Evolutionary conservation across 2,797 vertebrate genomes (phyloP).

Genomic region (Tarsius wallacei): DNA sequence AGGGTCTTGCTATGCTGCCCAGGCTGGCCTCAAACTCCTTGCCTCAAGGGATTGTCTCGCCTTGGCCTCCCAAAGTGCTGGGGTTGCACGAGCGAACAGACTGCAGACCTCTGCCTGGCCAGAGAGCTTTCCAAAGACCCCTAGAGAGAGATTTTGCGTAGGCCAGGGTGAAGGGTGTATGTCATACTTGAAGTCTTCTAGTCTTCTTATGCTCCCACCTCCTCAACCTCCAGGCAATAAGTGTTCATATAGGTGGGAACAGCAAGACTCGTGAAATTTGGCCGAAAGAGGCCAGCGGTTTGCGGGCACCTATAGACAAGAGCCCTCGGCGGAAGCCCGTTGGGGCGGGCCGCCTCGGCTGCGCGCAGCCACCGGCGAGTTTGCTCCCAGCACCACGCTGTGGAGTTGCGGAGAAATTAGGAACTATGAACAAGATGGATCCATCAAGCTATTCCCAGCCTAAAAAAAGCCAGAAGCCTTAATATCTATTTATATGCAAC

Average conservation of each 20-base stretch:
- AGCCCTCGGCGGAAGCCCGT: background rate
- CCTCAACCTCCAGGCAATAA: background rate
- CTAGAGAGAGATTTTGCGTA: background rate
- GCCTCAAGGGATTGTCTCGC: too few relatives aligned
- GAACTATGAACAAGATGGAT: background rate
- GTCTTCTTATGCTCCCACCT: background rate
- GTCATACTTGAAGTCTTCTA: background rate
- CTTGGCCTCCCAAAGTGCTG: too few relatives aligned
- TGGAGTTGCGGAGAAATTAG: background rate
- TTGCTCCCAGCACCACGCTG: background rate
- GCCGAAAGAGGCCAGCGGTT: background rate
- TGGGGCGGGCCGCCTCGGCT: background rate
- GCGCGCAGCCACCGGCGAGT: background rate
- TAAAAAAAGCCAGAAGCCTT: background rate
- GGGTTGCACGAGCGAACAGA: too few relatives aligned
- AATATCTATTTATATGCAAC: conserved; percentile 44
- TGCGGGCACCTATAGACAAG: background rate
- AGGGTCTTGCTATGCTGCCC: too few relatives aligned
- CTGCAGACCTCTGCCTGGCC: too few relatives aligned
- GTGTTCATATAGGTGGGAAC: background rate
- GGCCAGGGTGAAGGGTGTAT: background rate
- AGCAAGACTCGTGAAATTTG: background rate
- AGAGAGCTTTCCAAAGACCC: background rate
- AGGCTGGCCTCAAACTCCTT: too few relatives aligned
- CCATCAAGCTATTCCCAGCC: background rate